These are phyloP conservation scores for Halocynthia roretzi DNA, from an alignment of 23 tunicate genomes.

Conservation along the genomic window DNA sequence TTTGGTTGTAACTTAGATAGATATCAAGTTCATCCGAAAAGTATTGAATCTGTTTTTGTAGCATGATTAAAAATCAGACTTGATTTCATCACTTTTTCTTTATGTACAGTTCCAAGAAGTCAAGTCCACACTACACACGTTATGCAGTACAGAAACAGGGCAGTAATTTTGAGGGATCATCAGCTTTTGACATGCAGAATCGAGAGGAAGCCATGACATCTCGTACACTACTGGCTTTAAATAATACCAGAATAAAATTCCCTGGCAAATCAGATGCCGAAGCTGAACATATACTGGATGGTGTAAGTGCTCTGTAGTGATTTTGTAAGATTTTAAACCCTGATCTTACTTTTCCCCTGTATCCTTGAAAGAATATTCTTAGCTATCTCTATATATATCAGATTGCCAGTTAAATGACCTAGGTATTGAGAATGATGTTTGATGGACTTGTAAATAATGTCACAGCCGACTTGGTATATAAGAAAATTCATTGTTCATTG, in stretches of 20 bases:
- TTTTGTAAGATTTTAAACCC: not conserved
- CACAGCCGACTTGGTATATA: no score
- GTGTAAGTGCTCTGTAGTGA: constrained; percentile 28
- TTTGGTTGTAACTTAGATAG: no score
- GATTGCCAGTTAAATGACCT: no score
- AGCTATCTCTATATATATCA: not conserved
- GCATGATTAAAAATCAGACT: no score
- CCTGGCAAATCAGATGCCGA: constrained; percentile 73
- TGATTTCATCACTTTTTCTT: no score
- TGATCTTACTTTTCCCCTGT: not conserved
- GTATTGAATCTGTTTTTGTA: no score
- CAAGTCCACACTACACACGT: not conserved
- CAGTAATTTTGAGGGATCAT: not conserved
- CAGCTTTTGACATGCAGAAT: constrained; percentile 5
- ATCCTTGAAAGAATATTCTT: not conserved
- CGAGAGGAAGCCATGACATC: constrained; percentile 41
- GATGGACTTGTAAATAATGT: no score
- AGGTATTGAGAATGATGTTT: no score
- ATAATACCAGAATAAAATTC: constrained; percentile 61
- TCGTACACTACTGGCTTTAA: constrained; percentile 44
- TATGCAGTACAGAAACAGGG: not conserved
- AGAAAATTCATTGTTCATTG: not conserved
- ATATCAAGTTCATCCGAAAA: no score
- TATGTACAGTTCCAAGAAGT: not conserved
- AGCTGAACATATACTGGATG: constrained; percentile 45